A percentile compares a stretch with the other conserved stretches of the same genome.
phyloP scores from a whole-genome alignment of 2,797 vertebrate genomes.

The Alectoris magna region DNA sequence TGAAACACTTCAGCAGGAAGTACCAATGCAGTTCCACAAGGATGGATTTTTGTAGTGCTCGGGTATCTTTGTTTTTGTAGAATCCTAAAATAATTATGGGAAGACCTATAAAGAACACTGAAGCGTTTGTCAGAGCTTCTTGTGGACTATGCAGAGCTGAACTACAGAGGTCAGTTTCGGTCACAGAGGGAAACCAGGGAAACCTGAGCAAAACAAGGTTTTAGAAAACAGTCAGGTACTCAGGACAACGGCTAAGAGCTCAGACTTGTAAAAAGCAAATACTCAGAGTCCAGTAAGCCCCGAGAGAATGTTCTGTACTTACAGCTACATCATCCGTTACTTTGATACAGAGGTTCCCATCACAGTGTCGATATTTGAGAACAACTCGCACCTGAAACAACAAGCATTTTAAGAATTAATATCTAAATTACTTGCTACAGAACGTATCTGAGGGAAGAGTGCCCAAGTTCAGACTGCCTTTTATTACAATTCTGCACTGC shows the following conservation, averaged over 20 bases:
- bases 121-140: background rate
- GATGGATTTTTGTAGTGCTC: background rate
- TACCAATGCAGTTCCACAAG: background rate
- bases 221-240: background rate
- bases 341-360: slow-evolving; percentile 95
- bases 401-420: slow-evolving; percentile 57
- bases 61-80: background rate
- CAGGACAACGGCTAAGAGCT: background rate
- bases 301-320: slow-evolving; percentile 75
- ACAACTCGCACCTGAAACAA: slow-evolving; percentile 91
- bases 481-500: background rate
- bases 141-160: background rate
- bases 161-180: background rate
- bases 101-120: background rate
- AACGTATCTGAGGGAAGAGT: background rate
- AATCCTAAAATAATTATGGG: background rate
- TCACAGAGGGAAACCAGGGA: background rate
- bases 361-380: slow-evolving; percentile 95
- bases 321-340: slow-evolving; percentile 96
- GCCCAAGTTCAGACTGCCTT: background rate
- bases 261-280: background rate
- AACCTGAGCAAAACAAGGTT: background rate
- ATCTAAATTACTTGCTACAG: background rate
- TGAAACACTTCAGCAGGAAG: background rate
- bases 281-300: background rate